Base-by-base conservation (phyloP, 2,888 invertebrate species). In the Mesoligia furuncula region DNA sequence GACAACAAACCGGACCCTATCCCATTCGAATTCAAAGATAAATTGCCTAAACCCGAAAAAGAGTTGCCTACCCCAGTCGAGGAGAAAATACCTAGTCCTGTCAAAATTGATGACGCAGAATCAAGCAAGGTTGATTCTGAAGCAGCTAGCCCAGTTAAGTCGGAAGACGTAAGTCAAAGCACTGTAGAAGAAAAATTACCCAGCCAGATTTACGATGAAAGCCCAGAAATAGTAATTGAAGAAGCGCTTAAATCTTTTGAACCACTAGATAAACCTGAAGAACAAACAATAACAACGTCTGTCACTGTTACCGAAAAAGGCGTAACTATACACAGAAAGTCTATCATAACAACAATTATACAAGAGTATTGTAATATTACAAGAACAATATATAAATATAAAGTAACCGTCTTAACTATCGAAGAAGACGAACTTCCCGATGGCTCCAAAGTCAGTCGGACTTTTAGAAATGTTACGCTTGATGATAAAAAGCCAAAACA, bases 11-110 rank as follows among this genome's bases (percentile, higher is more conserved):
- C 85, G 2, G 80, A 77, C 11, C 76, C 77, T 0, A 69, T 79
- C 0, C 84, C 86, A 42, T 75, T 77, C 1, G 68, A 81, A 15
- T 83, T 85, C 42, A 70, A 85, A 73, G 77, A 80, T 6, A 71
- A 79, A 68, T 71, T 79, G 17, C n/a, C 72, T n/a, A 27, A 7
- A 57, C 62, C 48, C 15, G n/a, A 79, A 20, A 54, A 39, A 42
- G 51, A 57, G 36, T 24, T 7, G 2, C 48, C 24, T 11, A 80
- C 69, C 42, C 68, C 27, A 13, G 70, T 4, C 8, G 64, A 79
- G 0, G 79, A 85, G 0, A 79, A 83, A 36, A 45, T 8, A 8
- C 74, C 75, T 0, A 80, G 70, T 9, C 62, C 79, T 0, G 11
- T 48, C 0, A 72, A 69, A 9, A 24, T 31, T 15, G 66, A 79